These are phyloP conservation scores for Danio kyathit DNA, from an alignment of 2,797 vertebrate species.

Conservation along the genomic window DNA sequence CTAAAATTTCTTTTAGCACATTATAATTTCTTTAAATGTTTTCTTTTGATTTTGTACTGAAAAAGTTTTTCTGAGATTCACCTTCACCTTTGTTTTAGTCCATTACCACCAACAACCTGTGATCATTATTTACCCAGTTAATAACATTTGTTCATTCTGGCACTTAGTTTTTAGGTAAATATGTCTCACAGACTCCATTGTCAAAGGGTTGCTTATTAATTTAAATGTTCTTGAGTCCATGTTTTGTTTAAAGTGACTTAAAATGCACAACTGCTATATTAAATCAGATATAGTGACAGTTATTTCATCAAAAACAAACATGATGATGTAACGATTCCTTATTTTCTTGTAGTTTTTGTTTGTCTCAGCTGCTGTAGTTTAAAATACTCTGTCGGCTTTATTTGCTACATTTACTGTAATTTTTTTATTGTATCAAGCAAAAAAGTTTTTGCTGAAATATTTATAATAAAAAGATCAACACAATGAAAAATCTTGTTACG, in stretches of 20 bases:
- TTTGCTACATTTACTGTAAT: conserved; percentile 56
- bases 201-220: conserved; percentile 24
- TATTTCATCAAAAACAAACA: not conserved
- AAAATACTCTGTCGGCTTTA: conserved; percentile 63
- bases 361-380: conserved; percentile 42
- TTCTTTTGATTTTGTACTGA: not conserved
- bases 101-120: not conserved
- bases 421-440: conserved; percentile 64
- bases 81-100: not conserved
- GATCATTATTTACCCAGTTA: not conserved
- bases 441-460: conserved; percentile 74
- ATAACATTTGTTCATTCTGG: not conserved
- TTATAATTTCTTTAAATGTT: not conserved
- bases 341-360: conserved; percentile 1
- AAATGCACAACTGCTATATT: not conserved
- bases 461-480: conserved; percentile 86
- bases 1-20: not conserved
- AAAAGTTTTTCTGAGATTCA: not conserved
- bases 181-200: conserved; percentile 37
- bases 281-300: not conserved
- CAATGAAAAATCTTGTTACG: conserved; percentile 79
- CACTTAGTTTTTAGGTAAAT: conserved; percentile 11
- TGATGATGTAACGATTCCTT: not conserved
- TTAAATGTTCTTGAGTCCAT: conserved; percentile 11
- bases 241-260: conserved; percentile 14